phyloP scores from a whole-genome alignment of 2,797 vertebrate species.

The Esox lucius region DNA sequence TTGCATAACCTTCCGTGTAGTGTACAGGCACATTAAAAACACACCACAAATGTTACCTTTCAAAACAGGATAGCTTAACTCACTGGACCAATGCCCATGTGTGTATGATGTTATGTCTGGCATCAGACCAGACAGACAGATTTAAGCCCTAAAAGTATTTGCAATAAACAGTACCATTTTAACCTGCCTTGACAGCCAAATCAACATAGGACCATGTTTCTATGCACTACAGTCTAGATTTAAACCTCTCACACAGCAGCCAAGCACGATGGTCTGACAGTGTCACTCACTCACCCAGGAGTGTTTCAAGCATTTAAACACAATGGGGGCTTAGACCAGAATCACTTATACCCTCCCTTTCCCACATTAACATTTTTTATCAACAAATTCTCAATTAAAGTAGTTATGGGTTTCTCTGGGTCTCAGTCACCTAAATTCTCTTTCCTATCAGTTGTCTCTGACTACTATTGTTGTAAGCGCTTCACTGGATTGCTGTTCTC shows the following conservation, averaged over 20 bases:
- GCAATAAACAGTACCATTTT: not conserved
- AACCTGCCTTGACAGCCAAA: not conserved
- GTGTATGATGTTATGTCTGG: not conserved
- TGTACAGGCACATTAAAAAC: not conserved
- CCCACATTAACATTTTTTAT: too few relatives aligned
- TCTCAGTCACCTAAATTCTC: too few relatives aligned
- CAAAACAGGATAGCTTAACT: not conserved
- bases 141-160: not conserved
- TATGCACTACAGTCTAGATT: not conserved
- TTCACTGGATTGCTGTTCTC: too few relatives aligned
- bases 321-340: too few relatives aligned
- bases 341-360: too few relatives aligned
- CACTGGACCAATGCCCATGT: conserved; percentile 1
- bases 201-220: not conserved
- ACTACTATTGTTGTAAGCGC: too few relatives aligned
- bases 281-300: not conserved
- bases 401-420: too few relatives aligned
- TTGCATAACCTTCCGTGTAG: not conserved
- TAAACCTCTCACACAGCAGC: not conserved
- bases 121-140: conserved; percentile 11
- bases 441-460: too few relatives aligned
- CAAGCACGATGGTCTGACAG: not conserved
- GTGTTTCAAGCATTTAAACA: too few relatives aligned
- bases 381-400: too few relatives aligned
- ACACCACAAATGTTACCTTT: not conserved